Conservation (phyloP, 2,888 invertebrate species). For the Stenolophus ochropezus region DNA sequence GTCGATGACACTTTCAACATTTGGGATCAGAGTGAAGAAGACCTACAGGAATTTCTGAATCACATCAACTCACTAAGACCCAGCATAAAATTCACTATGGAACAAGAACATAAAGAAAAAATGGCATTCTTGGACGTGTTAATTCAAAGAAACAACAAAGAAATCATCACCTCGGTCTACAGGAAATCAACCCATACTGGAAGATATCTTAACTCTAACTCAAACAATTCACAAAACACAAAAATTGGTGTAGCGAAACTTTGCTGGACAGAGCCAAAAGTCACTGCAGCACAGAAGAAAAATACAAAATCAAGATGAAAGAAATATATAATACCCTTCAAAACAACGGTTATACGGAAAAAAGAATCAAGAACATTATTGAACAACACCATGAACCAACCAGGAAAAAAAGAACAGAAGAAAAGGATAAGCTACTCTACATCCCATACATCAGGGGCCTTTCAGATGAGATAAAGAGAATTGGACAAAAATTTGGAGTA, state of each 20-base stretch:
- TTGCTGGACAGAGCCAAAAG: background rate
- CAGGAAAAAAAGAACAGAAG: background rate
- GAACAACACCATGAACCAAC: background rate
- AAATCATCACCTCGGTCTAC: background rate
- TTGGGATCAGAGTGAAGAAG: constrained; percentile 2
- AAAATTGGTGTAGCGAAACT: constrained; percentile 13
- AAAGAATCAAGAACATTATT: background rate
- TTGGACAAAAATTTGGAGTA: background rate
- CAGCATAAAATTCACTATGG: constrained; percentile 25
- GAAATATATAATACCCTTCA: background rate
- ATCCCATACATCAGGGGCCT: constrained; percentile 10
- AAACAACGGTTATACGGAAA: background rate
- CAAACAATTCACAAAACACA: too few species aligned
- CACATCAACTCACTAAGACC: constrained; percentile 2
- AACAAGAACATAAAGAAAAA: background rate
- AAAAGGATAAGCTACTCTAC: background rate
- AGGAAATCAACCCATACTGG: too few species aligned
- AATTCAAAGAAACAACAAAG: background rate
- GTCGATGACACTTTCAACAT: too few species aligned
- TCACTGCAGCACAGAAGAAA: background rate
- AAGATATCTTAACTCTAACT: background rate
- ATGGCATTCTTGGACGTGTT: background rate
- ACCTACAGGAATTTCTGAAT: constrained; percentile 3
- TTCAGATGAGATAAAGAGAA: constrained; percentile 15
- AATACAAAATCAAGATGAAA: background rate